Percentiles rank a stretch among this genome's conserved stretches.
Conservation (phyloP, 2,113 vertebrate genomes). For the Verasper variegatus region DNA sequence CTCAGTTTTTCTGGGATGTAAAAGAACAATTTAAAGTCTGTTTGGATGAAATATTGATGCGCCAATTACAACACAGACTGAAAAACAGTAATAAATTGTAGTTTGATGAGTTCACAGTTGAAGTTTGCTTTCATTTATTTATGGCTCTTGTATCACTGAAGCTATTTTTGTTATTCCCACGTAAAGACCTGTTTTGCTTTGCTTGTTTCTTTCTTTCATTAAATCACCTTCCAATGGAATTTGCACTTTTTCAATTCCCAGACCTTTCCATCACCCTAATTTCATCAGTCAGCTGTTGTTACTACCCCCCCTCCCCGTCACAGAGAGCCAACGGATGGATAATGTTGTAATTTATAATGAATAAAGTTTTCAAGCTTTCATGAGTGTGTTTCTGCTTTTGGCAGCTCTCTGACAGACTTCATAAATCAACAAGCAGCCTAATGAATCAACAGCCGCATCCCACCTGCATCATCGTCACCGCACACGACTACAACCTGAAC, state of each 20-base stretch:
- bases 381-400: constrained; percentile 34
- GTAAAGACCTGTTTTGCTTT: constrained; percentile 1
- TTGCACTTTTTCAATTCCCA: constrained; percentile 17
- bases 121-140: constrained; percentile 35
- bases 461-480: not conserved
- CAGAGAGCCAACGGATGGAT: not conserved
- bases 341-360: constrained; percentile 60
- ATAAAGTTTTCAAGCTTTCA: constrained; percentile 50
- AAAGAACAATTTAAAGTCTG: not conserved
- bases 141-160: constrained; percentile 5
- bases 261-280: constrained; percentile 52
- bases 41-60: not conserved
- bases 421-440: constrained; percentile 47
- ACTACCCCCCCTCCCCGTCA: not conserved
- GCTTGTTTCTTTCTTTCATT: not conserved
- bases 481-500: not conserved
- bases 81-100: not conserved
- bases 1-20: not conserved
- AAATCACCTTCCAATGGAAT: not conserved
- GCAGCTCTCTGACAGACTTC: constrained; percentile 55
- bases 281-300: constrained; percentile 41
- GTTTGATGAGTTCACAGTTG: constrained; percentile 17
- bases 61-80: not conserved
- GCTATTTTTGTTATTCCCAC: constrained; percentile 25
- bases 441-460: constrained; percentile 21